Conservation (phyloP, 2,113 vertebrate genomes). For the Rutilus rutilus region DNA sequence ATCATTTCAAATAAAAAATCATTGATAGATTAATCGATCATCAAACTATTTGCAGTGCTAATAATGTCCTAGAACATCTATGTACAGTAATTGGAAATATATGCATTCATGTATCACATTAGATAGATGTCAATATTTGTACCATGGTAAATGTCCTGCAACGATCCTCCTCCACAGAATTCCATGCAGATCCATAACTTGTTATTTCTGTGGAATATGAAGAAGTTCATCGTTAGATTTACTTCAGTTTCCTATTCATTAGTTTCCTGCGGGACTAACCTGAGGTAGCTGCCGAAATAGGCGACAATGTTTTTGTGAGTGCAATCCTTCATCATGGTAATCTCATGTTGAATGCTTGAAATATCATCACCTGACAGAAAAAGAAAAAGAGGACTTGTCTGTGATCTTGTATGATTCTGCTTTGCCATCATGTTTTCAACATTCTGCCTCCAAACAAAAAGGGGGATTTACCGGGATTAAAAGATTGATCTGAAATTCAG, state of each 20-base stretch:
- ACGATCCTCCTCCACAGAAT: slow-evolving; percentile 78
- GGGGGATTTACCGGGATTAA: neutral
- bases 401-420: neutral
- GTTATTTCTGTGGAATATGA: slow-evolving; percentile 70
- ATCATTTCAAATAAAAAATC: neutral
- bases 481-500: neutral
- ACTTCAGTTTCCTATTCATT: neutral
- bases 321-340: slow-evolving; percentile 80
- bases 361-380: slow-evolving; percentile 76
- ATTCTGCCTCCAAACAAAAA: neutral
- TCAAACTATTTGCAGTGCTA: neutral
- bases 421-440: neutral
- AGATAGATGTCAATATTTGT: slow-evolving; percentile 4
- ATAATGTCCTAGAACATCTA: neutral
- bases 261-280: slow-evolving; percentile 58
- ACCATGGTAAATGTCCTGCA: slow-evolving; percentile 82
- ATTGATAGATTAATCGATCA: neutral
- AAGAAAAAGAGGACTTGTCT: neutral
- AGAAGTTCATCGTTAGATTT: neutral
- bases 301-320: slow-evolving; percentile 80
- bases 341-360: slow-evolving; percentile 79
- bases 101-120: neutral
- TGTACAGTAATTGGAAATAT: neutral
- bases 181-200: slow-evolving; percentile 84
- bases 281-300: slow-evolving; percentile 82